These are phyloP conservation scores for Poeciliopsis prolifica DNA, from an alignment of 2,113 vertebrate species.

Conservation along the genomic window DNA sequence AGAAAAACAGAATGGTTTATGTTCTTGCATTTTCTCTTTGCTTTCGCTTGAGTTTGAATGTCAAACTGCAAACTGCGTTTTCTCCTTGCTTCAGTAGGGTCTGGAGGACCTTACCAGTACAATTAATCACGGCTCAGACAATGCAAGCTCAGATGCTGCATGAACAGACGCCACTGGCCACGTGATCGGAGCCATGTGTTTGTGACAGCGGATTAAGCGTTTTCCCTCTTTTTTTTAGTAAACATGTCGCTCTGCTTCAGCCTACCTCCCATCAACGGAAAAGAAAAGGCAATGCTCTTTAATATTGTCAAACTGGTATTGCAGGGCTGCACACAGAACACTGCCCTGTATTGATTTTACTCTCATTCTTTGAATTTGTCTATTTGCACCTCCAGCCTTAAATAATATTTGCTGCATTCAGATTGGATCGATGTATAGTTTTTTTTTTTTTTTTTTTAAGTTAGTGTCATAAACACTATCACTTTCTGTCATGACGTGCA, in stretches of 20 bases:
- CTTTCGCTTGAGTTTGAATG: not conserved
- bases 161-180: constrained; percentile 58
- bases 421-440: too few species aligned
- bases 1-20: not conserved
- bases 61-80: not conserved
- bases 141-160: constrained; percentile 52
- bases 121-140: constrained; percentile 57
- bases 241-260: constrained; percentile 21
- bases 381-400: constrained; percentile 12
- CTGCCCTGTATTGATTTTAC: constrained; percentile 41
- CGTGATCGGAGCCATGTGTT: constrained; percentile 52
- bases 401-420: too few species aligned
- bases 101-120: not conserved
- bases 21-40: not conserved
- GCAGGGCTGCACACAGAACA: constrained; percentile 32
- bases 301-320: constrained; percentile 21
- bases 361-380: constrained; percentile 21
- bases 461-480: too few species aligned
- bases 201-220: constrained; percentile 13
- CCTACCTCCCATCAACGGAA: not conserved
- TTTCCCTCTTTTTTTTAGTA: not conserved
- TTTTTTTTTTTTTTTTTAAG: too few species aligned
- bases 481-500: too few species aligned
- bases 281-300: constrained; percentile 10
- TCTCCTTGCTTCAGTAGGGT: constrained; percentile 3